Evolutionary conservation across 2,888 invertebrate genomes (phyloP).

Genomic region (Baccha elongata): DNA sequence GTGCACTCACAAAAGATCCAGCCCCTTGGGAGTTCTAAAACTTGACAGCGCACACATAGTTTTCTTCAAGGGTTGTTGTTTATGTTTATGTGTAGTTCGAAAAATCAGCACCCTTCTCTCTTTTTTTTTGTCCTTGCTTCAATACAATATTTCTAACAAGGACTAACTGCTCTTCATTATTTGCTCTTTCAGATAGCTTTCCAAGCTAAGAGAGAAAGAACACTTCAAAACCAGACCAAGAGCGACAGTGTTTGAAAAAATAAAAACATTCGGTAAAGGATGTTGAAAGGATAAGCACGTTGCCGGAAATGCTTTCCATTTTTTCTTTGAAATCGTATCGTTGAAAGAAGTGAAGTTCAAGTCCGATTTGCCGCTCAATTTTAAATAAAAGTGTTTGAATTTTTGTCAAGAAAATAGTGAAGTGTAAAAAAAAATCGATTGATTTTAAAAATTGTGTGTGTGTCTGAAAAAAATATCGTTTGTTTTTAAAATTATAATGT

Average conservation of each 20-base stretch:
- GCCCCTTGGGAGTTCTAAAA: conserved; percentile 73
- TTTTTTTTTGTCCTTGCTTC: conserved; percentile 22
- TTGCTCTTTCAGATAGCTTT: conserved; percentile 44
- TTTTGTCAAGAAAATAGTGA: neutral
- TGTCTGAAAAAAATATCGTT: neutral
- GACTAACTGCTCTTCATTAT: conserved; percentile 38
- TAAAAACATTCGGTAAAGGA: conserved; percentile 77
- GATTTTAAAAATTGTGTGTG: conserved; percentile 10
- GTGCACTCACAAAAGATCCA: conserved; percentile 67
- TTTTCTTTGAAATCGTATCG: conserved; percentile 17
- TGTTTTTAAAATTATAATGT: conserved; percentile 82
- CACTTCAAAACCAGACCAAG: conserved; percentile 25
- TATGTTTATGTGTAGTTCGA: conserved; percentile 33
- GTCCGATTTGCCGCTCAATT: neutral
- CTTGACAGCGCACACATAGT: conserved; percentile 37
- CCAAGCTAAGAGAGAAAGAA: conserved; percentile 51
- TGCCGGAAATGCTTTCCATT: conserved; percentile 42
- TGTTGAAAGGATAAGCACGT: conserved; percentile 80
- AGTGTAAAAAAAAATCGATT: conserved; percentile 14
- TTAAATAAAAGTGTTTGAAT: neutral
- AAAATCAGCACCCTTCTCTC: conserved; percentile 56
- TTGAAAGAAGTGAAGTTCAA: conserved; percentile 17
- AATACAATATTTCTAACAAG: neutral
- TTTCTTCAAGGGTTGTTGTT: conserved; percentile 35
- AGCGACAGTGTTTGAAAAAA: conserved; percentile 51